Base-by-base conservation (phyloP, 2,888 invertebrate species). In the Malthinus flaveolus region DNA sequence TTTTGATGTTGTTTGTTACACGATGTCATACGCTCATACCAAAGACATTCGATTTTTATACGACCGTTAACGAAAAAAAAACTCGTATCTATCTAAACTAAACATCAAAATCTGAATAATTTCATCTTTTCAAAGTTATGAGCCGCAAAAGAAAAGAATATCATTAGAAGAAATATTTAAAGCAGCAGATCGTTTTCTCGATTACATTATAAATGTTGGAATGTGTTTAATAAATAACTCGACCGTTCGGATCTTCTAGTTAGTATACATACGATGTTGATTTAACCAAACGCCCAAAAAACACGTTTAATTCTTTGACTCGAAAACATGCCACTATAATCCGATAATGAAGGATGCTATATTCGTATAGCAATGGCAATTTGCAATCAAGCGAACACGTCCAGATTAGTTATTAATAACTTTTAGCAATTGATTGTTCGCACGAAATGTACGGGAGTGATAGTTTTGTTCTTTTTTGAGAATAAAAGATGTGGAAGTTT, bases 321-420 rank as follows among this genome's bases (percentile, higher is more conserved):
- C 49, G 45, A 50, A 31, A 50, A 48, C 52, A 34, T 47, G 47
- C 12, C 44, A 45, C 31, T 52, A 54, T 59, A 54, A 54, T 37
- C 36, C 31, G 49, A 54, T 59, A 54, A 54, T 37, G 54, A 49
- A 59, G 45, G 49, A 35, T 45, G 53, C 49, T 36, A 48, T 36
- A 48, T 59, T 59, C 59, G n/a, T n/a, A 49, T 11, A 39, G 53
- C 53, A 52, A 53, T 49, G 31, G 58, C 49, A 57, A 58, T 58
- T 58, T 58, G 52, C 53, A 48, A 58, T 58, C 39, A 39, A 23
- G 52, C 53, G 54, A 54, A 49, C 36, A 54, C 54, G 49, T 59
- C 49, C 54, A 59, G 55, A 59, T 59, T 59, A 51, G 55, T 49
- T 53, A 59, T 59, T 59, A 59, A 51, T 50, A 51, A 51, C 47